Conservation (phyloP, 2,888 invertebrate species). For the Callinectes sapidus region DNA sequence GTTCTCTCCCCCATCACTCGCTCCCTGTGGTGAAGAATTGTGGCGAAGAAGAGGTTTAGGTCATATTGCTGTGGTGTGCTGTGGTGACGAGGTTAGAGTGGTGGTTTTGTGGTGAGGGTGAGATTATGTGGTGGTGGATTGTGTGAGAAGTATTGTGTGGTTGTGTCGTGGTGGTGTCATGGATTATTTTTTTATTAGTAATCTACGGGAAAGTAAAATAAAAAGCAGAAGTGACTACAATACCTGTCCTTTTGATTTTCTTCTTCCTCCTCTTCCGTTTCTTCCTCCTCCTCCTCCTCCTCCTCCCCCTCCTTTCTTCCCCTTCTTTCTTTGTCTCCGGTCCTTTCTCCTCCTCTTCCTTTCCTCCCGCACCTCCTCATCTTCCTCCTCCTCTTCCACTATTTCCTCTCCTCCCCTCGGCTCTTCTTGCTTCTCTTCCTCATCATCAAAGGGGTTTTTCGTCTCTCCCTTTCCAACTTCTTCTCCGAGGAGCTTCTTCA, state of each 20-base stretch:
- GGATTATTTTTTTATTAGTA: not conserved
- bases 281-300: not conserved
- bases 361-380: not conserved
- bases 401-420: constrained; percentile 16
- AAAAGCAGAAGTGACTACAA: not conserved
- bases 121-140: not conserved
- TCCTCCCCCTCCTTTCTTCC: not conserved
- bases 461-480: constrained; percentile 38
- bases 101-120: not conserved
- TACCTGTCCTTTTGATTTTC: constrained; percentile 35
- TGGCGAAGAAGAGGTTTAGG: not conserved
- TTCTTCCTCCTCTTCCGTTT: not conserved
- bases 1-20: not conserved
- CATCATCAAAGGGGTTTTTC: not conserved
- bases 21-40: not conserved
- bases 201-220: not conserved
- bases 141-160: not conserved
- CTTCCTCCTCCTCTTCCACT: not conserved
- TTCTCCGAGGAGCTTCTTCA: constrained; percentile 43
- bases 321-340: not conserved
- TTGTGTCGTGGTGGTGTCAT: not conserved
- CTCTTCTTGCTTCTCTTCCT: constrained; percentile 36
- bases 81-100: not conserved
- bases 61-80: not conserved
- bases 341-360: not conserved